Percentiles rank a stretch among this genome's conserved stretches.
These are phyloP conservation scores for Addax nasomaculatus DNA, from an alignment of 2,113 vertebrate species.

Conservation along the genomic window DNA sequence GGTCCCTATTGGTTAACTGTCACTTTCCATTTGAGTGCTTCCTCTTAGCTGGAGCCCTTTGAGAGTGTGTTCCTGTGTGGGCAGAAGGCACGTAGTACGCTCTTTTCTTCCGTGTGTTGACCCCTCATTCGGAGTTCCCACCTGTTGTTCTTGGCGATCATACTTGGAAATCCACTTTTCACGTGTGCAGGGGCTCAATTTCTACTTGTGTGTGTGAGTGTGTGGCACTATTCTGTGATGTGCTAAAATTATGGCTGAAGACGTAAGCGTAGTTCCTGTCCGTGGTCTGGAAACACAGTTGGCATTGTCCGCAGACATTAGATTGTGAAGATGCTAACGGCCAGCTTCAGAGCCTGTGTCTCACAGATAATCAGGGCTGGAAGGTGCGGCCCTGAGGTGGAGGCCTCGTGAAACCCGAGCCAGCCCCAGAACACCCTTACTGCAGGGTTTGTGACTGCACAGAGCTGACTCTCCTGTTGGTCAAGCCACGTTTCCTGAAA, in stretches of 20 bases:
- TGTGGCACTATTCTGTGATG: neutral
- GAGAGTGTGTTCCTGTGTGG: neutral
- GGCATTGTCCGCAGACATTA: neutral
- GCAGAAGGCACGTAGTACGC: accelerated
- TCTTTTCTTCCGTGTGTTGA: neutral
- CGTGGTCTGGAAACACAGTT: neutral
- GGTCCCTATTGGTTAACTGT: neutral
- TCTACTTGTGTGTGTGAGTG: neutral
- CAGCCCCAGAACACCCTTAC: neutral
- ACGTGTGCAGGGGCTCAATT: neutral
- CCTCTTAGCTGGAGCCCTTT: neutral
- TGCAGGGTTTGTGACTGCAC: slow-evolving; percentile 30
- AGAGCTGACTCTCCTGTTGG: neutral
- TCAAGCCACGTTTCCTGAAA: slow-evolving; percentile 59
- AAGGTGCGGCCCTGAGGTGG: neutral
- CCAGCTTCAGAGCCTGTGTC: neutral
- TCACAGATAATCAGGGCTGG: neutral
- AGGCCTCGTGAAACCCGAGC: slow-evolving; percentile 38
- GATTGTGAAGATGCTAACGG: neutral
- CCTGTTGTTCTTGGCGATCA: neutral
- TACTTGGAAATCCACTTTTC: neutral
- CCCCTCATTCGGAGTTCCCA: neutral
- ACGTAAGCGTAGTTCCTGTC: neutral
- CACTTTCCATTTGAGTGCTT: neutral
- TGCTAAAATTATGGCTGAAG: neutral